These are phyloP conservation scores for Magallana gigas DNA, from an alignment of 1,140 invertebrate species.

Conservation along the genomic window DNA sequence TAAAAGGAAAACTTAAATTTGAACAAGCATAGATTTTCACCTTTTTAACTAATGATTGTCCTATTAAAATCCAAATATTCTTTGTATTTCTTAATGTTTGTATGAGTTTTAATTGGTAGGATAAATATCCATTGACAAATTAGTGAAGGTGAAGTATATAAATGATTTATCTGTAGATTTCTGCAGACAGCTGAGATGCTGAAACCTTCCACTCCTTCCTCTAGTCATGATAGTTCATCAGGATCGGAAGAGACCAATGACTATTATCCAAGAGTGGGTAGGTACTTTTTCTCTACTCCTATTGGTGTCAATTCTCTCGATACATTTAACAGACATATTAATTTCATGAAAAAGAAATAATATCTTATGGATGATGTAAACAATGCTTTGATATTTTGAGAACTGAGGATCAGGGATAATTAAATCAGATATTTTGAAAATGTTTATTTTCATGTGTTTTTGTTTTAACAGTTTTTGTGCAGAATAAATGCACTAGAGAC, in stretches of 20 bases:
- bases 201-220: constrained; percentile 85
- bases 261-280: constrained; percentile 68
- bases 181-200: constrained; percentile 92
- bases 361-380: too few relatives aligned
- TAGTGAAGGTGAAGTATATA: too few relatives aligned
- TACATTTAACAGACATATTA: too few relatives aligned
- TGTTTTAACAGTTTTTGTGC: constrained; percentile 83
- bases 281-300: background rate
- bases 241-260: constrained; percentile 71
- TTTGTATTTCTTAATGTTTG: too few relatives aligned
- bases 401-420: too few relatives aligned
- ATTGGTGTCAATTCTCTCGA: background rate
- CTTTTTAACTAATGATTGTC: background rate
- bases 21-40: background rate
- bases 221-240: constrained; percentile 58
- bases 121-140: too few relatives aligned
- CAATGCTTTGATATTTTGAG: too few relatives aligned
- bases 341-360: too few relatives aligned
- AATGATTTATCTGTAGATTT: constrained; percentile 81
- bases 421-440: background rate
- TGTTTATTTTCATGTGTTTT: constrained; percentile 17
- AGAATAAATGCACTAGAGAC: constrained; percentile 86
- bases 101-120: too few relatives aligned
- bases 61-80: too few relatives aligned
- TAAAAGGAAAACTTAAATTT: background rate